These are phyloP conservation scores for Drosophila anomalata DNA, from an alignment of 2,888 invertebrate genomes.

Conservation along the genomic window DNA sequence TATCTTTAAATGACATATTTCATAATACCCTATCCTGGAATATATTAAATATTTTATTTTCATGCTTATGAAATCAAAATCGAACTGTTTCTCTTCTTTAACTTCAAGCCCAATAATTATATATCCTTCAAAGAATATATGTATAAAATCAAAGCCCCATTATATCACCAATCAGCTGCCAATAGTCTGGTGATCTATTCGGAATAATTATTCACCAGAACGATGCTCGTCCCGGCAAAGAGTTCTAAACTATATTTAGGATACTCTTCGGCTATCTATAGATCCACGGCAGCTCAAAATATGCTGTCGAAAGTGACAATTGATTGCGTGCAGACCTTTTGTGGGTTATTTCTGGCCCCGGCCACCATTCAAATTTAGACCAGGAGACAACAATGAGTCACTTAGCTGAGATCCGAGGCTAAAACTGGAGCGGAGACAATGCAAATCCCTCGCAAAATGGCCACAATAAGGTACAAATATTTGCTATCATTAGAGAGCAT, in stretches of 20 bases:
- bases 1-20: too few relatives aligned
- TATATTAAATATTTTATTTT: too few relatives aligned
- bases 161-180: slow-evolving; percentile 2
- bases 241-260: slow-evolving; percentile 58
- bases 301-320: slow-evolving; percentile 76
- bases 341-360: slow-evolving; percentile 52
- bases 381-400: slow-evolving; percentile 57
- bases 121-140: not conserved
- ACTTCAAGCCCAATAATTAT: too few relatives aligned
- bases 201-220: slow-evolving; percentile 25
- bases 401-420: slow-evolving; percentile 22
- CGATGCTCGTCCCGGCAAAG: slow-evolving; percentile 17
- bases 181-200: slow-evolving; percentile 4
- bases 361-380: slow-evolving; percentile 57
- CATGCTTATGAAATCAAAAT: too few relatives aligned
- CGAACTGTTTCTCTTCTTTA: too few relatives aligned
- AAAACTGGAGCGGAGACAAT: slow-evolving; percentile 25
- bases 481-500: slow-evolving; percentile 70
- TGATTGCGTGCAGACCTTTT: slow-evolving; percentile 64
- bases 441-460: slow-evolving; percentile 42
- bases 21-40: too few relatives aligned
- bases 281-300: slow-evolving; percentile 63
- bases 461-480: slow-evolving; percentile 62
- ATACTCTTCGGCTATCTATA: slow-evolving; percentile 55
- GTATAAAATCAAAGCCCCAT: not conserved